Conservation (phyloP, 2,797 vertebrate species). For the Notoglanidium macrostoma region DNA sequence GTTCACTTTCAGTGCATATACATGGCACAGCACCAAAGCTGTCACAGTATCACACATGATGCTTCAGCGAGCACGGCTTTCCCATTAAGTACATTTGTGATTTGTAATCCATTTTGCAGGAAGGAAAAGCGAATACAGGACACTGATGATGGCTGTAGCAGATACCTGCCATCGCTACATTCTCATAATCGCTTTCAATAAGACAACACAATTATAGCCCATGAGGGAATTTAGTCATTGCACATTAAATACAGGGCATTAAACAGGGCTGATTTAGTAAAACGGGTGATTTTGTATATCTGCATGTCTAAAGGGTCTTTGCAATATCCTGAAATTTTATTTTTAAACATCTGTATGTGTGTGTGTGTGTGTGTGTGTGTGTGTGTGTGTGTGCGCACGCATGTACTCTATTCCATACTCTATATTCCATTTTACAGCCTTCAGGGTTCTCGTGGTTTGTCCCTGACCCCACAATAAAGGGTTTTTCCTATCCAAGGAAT, state of each 20-base stretch:
- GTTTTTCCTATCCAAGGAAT: not conserved
- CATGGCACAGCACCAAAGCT: not conserved
- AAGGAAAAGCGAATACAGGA: conserved; percentile 15
- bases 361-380: not conserved
- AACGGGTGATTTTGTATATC: not conserved
- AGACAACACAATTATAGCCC: not conserved
- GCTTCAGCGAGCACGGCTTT: not conserved
- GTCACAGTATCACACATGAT: conserved; percentile 10
- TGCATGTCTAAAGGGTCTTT: not conserved
- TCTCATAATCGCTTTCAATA: not conserved
- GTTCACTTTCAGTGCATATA: not conserved
- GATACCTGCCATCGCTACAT: not conserved
- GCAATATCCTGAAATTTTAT: not conserved
- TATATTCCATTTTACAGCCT: not conserved
- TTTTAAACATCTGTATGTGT: not conserved
- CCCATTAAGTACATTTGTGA: conserved; percentile 8
- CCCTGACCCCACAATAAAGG: not conserved
- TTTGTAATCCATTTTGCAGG: conserved; percentile 7
- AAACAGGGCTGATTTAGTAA: not conserved
- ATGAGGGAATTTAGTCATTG: not conserved
- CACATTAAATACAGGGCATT: not conserved
- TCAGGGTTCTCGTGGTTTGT: not conserved
- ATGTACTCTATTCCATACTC: not conserved
- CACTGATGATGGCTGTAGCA: not conserved
- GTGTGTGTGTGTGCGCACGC: not conserved